Conservation (phyloP, 2,797 vertebrate genomes). For the Thamnophis elegans region DNA sequence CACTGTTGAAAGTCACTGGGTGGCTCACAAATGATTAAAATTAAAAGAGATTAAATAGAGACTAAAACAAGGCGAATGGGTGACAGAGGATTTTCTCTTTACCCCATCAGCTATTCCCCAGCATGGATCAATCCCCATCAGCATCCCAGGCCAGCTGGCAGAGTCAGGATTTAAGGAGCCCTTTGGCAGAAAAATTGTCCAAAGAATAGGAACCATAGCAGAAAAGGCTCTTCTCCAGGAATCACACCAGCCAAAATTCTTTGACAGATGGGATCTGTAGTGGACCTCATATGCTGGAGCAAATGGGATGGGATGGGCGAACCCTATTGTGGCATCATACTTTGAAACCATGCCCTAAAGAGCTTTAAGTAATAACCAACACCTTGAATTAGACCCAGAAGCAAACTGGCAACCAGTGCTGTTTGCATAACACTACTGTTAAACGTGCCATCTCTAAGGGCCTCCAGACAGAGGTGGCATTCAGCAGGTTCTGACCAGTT, state of each 20-base stretch:
- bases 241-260: background rate
- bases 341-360: background rate
- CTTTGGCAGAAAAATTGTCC: background rate
- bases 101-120: background rate
- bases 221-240: background rate
- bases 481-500: too few relatives aligned
- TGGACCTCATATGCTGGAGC: background rate
- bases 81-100: background rate
- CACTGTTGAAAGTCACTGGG: background rate
- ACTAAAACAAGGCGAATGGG: background rate
- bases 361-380: background rate
- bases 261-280: background rate
- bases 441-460: background rate
- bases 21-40: background rate
- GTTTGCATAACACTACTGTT: background rate
- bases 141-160: background rate
- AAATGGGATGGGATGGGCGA: background rate
- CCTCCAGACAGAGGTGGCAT: background rate
- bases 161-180: background rate
- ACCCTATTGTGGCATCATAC: background rate
- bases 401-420: background rate
- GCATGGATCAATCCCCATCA: background rate
- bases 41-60: background rate
- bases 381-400: background rate
- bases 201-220: background rate